Percentiles rank a stretch among this genome's conserved stretches.
Conservation (phyloP, 2,888 invertebrate genomes). For the Scelioninae gen. 2 region DNA sequence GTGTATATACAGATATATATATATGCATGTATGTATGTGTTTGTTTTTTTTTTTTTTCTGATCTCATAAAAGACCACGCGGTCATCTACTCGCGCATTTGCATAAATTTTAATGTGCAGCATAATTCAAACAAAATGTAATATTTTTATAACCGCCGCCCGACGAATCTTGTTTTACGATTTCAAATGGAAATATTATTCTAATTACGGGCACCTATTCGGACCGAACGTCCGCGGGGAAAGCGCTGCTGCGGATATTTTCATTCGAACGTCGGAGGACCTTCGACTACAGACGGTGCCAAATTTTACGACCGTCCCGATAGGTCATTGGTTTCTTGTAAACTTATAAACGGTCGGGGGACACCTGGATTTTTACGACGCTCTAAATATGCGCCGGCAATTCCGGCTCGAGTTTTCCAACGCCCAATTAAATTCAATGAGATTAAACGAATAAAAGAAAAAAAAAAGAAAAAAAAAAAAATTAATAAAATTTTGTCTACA, state of each 20-base stretch:
- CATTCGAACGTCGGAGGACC: constrained; percentile 6
- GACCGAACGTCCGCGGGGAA: constrained; percentile 4
- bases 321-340: constrained; percentile 17
- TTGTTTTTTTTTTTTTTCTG: no score
- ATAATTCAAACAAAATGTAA: constrained; percentile 15
- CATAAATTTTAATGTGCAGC: no score
- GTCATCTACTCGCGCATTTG: no score
- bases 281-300: constrained; percentile 7
- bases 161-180: constrained; percentile 10
- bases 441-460: constrained; percentile 8
- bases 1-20: no score
- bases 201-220: constrained; percentile 11
- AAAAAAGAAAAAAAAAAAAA: no score
- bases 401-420: constrained; percentile 13
- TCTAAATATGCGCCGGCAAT: constrained; percentile 18
- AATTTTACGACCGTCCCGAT: constrained; percentile 12
- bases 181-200: constrained; percentile 31
- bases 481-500: no score
- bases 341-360: constrained; percentile 13
- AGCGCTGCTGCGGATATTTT: constrained; percentile 11
- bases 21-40: no score
- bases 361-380: constrained; percentile 22
- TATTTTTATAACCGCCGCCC: constrained; percentile 9
- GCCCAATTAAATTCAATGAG: constrained; percentile 7
- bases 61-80: no score